Evolutionary conservation across 2,797 vertebrate species (phyloP).

Genomic region (Stomatorhinus walkeri): DNA sequence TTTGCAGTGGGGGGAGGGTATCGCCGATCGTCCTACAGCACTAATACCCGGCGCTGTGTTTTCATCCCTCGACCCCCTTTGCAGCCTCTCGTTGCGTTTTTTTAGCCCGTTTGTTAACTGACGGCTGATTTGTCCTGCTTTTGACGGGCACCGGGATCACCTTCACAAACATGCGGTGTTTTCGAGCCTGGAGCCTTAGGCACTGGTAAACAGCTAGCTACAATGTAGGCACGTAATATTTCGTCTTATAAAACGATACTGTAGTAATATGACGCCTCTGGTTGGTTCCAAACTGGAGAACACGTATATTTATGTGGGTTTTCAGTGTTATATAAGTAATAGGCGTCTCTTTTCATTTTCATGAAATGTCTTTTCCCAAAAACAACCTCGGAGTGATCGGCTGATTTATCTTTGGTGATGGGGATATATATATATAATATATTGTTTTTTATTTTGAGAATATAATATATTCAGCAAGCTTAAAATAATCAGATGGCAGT

Average conservation of each 20-base stretch:
- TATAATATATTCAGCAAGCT: not conserved
- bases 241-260: not conserved
- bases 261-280: not conserved
- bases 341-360: not conserved
- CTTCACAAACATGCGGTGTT: not conserved
- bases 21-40: slow-evolving; percentile 25
- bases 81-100: not conserved
- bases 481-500: not conserved
- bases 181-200: not conserved
- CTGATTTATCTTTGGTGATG: not conserved
- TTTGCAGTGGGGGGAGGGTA: slow-evolving; percentile 34
- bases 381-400: not conserved
- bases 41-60: slow-evolving; percentile 18
- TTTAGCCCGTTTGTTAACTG: not conserved
- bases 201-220: not conserved
- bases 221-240: not conserved
- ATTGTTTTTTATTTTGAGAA: not conserved
- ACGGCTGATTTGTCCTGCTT: not conserved
- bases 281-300: not conserved
- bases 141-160: not conserved
- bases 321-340: not conserved
- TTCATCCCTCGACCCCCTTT: not conserved
- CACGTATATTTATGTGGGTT: not conserved
- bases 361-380: not conserved
- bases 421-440: not conserved